These are phyloP conservation scores for Ceryle rudis DNA, from an alignment of 2,797 vertebrate genomes.

Conservation along the genomic window DNA sequence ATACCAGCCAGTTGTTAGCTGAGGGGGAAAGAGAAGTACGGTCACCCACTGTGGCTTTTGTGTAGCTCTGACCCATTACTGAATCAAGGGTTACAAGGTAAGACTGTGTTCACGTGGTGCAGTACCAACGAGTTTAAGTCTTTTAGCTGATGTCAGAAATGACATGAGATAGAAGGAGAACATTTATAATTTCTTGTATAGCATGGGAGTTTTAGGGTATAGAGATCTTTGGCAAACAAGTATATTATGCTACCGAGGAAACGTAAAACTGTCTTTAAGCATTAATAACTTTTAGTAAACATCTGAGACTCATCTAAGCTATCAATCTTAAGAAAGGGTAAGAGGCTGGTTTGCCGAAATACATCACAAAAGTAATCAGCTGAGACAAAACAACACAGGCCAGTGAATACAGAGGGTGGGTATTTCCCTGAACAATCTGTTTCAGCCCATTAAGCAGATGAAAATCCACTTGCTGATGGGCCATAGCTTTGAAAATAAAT, in stretches of 20 bases:
- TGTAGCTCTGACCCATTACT: neutral
- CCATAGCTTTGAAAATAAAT: conserved; percentile 5
- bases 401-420: neutral
- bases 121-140: neutral
- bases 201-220: neutral
- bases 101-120: neutral
- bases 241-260: neutral
- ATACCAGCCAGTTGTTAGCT: neutral
- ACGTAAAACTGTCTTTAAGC: neutral
- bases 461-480: neutral
- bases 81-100: neutral
- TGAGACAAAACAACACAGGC: neutral
- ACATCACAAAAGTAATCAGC: neutral
- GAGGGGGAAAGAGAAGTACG: neutral
- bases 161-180: neutral
- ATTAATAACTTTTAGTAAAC: neutral
- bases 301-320: neutral
- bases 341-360: neutral
- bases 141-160: neutral
- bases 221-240: neutral
- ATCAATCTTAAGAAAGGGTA: neutral
- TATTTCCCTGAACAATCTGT: neutral
- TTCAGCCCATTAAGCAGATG: neutral
- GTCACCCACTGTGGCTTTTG: neutral
- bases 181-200: neutral